Conservation (phyloP, 2,888 invertebrate species). For the Tupiocoris notatus region DNA sequence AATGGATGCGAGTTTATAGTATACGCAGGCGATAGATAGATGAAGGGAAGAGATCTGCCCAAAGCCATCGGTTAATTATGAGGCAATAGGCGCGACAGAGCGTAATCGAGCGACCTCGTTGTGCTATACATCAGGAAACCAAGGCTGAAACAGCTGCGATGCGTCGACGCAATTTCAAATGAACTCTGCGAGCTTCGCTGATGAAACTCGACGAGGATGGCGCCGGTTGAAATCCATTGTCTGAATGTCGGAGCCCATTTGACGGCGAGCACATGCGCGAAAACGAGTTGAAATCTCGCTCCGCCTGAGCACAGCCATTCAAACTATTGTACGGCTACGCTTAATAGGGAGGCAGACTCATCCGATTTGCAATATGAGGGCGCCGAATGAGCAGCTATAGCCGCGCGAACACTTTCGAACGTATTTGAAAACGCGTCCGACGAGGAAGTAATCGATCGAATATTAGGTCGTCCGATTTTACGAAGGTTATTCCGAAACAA, state of each 20-base stretch:
- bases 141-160: not conserved
- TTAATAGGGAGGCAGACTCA: not conserved
- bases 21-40: no score
- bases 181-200: not conserved
- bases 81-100: not conserved
- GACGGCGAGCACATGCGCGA: no score
- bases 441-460: no score
- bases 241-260: no score
- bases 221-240: not conserved
- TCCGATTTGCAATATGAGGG: not conserved
- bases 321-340: no score
- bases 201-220: not conserved
- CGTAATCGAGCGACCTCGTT: not conserved
- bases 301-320: not conserved
- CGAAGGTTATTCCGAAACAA: no score
- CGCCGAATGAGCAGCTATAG: no score
- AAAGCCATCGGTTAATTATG: slow-evolving; percentile 8
- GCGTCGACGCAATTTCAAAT: not conserved
- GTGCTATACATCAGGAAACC: not conserved
- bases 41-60: not conserved
- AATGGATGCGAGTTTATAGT: no score
- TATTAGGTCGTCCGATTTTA: no score
- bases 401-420: no score
- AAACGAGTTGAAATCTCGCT: not conserved
- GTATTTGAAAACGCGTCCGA: no score